Conservation (phyloP, 1,140 invertebrate genomes). For the Cydia amplana region DNA sequence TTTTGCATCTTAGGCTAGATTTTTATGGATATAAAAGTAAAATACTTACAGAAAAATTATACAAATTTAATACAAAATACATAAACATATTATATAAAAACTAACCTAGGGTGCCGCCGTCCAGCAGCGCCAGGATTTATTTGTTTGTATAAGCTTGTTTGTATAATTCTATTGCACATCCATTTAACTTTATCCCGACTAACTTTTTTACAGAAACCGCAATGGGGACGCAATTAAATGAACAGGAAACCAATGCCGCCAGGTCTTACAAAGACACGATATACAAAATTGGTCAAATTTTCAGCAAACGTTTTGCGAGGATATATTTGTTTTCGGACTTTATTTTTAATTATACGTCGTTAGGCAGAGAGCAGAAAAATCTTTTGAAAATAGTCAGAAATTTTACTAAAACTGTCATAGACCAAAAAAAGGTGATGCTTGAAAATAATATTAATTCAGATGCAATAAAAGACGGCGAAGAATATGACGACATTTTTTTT, state of each 20-base stretch:
- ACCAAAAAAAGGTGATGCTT: constrained; percentile 47
- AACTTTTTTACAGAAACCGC: constrained; percentile 60
- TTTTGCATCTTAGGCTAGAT: too few species aligned
- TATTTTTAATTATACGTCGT: constrained; percentile 48
- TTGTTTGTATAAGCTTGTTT: too few species aligned
- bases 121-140: too few species aligned
- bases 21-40: too few species aligned
- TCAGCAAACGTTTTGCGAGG: constrained; percentile 60
- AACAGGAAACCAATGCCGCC: constrained; percentile 50
- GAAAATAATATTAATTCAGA: constrained; percentile 36
- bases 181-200: too few species aligned
- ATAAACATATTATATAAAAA: too few species aligned
- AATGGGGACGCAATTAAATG: constrained; percentile 72
- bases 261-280: constrained; percentile 66
- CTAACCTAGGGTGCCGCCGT: too few species aligned
- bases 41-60: too few species aligned
- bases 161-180: too few species aligned
- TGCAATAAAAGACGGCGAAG: constrained; percentile 33
- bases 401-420: constrained; percentile 61
- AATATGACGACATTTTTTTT: constrained; percentile 37
- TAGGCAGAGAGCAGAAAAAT: constrained; percentile 43
- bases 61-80: too few species aligned
- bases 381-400: constrained; percentile 49
- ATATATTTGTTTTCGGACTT: constrained; percentile 56
- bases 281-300: constrained; percentile 58